phyloP scores from a whole-genome alignment of 2,888 invertebrate genomes.

The Rotaria socialis region DNA sequence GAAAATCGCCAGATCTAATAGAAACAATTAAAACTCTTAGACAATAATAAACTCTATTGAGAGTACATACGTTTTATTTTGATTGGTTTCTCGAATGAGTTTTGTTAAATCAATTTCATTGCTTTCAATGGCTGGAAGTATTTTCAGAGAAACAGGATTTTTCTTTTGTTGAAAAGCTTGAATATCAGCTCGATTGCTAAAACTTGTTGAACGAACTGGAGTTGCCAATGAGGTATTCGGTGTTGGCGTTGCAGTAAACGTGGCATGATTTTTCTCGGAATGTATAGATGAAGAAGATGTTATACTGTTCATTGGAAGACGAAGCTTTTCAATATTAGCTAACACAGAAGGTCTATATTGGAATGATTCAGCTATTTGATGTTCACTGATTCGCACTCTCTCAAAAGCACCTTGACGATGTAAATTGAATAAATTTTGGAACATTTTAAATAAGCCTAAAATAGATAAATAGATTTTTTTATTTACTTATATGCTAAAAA shows the following conservation, averaged over 20 bases:
- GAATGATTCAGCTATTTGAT: neutral
- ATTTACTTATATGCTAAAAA: too few species aligned
- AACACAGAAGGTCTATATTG: neutral
- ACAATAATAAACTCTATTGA: too few species aligned
- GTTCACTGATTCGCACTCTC: neutral
- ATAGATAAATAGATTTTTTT: neutral
- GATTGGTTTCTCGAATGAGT: neutral
- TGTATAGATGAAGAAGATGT: neutral
- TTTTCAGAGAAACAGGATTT: neutral
- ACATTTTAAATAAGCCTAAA: neutral
- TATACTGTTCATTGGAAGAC: too few species aligned
- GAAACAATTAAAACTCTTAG: neutral
- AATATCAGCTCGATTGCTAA: neutral
- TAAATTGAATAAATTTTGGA: neutral
- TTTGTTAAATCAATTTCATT: conserved; percentile 8
- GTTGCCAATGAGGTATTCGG: neutral
- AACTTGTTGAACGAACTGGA: neutral
- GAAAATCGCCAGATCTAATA: neutral
- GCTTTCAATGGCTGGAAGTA: neutral
- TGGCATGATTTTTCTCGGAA: neutral
- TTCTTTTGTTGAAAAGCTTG: neutral
- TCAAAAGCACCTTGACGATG: neutral
- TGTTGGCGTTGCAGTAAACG: neutral
- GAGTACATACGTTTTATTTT: neutral
- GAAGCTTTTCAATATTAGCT: neutral